Evolutionary conservation across 2,113 vertebrate genomes (phyloP), one percentile per base, ranked within the genome.

Genomic region (Emydura subglobosa): DNA sequence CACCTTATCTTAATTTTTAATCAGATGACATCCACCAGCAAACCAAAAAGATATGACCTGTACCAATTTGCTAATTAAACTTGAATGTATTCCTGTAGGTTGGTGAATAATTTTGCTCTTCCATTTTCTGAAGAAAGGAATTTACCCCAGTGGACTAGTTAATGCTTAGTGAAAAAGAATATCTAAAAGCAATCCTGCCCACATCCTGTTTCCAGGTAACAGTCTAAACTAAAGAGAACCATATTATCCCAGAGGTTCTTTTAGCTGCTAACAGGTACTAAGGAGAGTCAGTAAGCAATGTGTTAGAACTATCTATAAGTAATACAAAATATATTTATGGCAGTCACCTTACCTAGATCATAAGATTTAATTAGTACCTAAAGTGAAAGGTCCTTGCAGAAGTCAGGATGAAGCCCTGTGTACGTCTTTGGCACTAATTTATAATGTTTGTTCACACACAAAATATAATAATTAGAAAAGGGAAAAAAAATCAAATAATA

Each of bases 121-220:
- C 50, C 76, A 87, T 53, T 3, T 74, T n/a, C 44, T 39, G 5
- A 61, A 47, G 54, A 47, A 72, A 80, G n/a, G 61, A 55, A 9
- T 1, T 7, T 1, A 25, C 54, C 12, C 84, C 84, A 72, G 29
- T 0, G 0, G 83, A 7, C 5, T 4, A 13, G 39, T 6, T 74
- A 22, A 13, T 3, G 4, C 5, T 10, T 49, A 81, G 42, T 34
- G 82, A 29, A 72, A 76, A 72, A 81, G 81, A 89, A 65, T 9
- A 14, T 49, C 91, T 68, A 44, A 29, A 47, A 50, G 85, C 81
- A 92, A 39, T 34, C 54, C 42, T 76, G 72, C 39, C 24, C 10
- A 44, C 72, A 44, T 42, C n/a, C n/a, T n/a, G n/a, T n/a, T n/a
- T 80, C 50, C 4, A n/a, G 47, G 10, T 78, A 8, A 11, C 29